Evolutionary conservation across 2,113 vertebrate species (phyloP).

Genomic region (Corythoichthys haematopterus): DNA sequence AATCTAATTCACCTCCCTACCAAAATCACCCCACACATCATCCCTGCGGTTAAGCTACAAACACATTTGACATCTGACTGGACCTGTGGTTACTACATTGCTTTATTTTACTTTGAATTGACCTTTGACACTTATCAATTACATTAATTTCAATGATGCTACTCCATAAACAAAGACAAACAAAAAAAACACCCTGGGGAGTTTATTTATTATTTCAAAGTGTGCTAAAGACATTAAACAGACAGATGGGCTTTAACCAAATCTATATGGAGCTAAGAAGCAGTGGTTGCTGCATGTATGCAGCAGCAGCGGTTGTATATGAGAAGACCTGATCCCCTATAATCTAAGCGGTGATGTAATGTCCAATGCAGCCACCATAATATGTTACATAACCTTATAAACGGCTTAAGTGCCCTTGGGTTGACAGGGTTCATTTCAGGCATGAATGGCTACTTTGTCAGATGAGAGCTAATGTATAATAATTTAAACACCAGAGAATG

Average conservation of each 20-base stretch:
- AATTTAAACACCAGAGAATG: slow-evolving; percentile 14
- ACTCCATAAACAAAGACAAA: neutral
- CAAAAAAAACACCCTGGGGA: slow-evolving; percentile 6
- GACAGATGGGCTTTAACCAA: slow-evolving; percentile 14
- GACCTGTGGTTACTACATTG: slow-evolving; percentile 25
- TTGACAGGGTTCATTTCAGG: slow-evolving; percentile 48
- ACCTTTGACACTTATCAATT: slow-evolving; percentile 31
- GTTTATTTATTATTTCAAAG: slow-evolving; percentile 22
- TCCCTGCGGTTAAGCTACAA: slow-evolving; percentile 32
- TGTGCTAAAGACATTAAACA: slow-evolving; percentile 11
- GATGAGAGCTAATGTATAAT: slow-evolving; percentile 13
- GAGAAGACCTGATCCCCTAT: slow-evolving; percentile 52
- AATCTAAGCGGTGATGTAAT: slow-evolving; percentile 61
- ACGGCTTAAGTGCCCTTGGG: slow-evolving; percentile 45
- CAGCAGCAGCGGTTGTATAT: slow-evolving; percentile 27
- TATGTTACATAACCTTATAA: slow-evolving; percentile 60
- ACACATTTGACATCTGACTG: slow-evolving; percentile 26
- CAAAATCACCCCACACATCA: slow-evolving; percentile 58
- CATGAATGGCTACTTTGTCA: slow-evolving; percentile 42
- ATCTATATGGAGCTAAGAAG: slow-evolving; percentile 23
- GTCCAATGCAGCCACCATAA: slow-evolving; percentile 44
- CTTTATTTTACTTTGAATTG: slow-evolving; percentile 28
- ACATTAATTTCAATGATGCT: slow-evolving; percentile 10
- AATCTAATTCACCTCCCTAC: slow-evolving; percentile 64
- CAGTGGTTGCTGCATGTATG: slow-evolving; percentile 15